Conservation (phyloP, 2,888 invertebrate genomes). For the Himalopsyche tibetana region DNA sequence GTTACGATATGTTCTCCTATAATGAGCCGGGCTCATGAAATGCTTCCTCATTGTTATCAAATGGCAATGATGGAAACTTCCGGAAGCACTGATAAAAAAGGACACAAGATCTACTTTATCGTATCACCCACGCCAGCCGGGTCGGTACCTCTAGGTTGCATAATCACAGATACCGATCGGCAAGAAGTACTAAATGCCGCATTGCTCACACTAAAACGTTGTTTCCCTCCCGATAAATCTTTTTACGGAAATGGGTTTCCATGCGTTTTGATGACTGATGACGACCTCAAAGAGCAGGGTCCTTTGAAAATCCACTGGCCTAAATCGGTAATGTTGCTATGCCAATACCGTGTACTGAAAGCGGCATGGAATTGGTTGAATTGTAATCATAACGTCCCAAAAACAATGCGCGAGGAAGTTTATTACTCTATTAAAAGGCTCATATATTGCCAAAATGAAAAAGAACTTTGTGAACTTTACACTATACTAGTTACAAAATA, state of each 20-base stretch:
- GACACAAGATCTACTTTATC: constrained; percentile 61
- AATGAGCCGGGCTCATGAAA: constrained; percentile 60
- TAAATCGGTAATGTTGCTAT: constrained; percentile 54
- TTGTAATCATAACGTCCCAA: constrained; percentile 60
- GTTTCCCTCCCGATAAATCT: constrained; percentile 58
- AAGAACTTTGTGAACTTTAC: constrained; percentile 57
- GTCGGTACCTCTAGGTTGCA: constrained; percentile 61
- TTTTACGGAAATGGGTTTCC: constrained; percentile 60
- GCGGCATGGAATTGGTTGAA: constrained; percentile 60
- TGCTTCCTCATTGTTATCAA: constrained; percentile 58
- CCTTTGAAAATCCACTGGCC: constrained; percentile 58
- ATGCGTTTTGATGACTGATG: constrained; percentile 55
- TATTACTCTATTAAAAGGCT: constrained; percentile 58
- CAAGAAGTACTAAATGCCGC: constrained; percentile 56
- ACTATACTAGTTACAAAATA: constrained; percentile 53
- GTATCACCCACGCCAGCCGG: constrained; percentile 60
- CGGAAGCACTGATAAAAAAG: constrained; percentile 56
- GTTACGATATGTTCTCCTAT: constrained; percentile 61
- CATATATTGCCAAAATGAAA: constrained; percentile 59
- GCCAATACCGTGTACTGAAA: constrained; percentile 58
- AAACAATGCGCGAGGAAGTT: constrained; percentile 57
- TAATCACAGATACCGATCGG: constrained; percentile 55
- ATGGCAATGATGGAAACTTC: constrained; percentile 57
- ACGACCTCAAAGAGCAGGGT: constrained; percentile 55
- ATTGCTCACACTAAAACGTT: constrained; percentile 52